Base-by-base conservation (phyloP, 2,797 vertebrate genomes). In the Moxostoma hubbsi region DNA sequence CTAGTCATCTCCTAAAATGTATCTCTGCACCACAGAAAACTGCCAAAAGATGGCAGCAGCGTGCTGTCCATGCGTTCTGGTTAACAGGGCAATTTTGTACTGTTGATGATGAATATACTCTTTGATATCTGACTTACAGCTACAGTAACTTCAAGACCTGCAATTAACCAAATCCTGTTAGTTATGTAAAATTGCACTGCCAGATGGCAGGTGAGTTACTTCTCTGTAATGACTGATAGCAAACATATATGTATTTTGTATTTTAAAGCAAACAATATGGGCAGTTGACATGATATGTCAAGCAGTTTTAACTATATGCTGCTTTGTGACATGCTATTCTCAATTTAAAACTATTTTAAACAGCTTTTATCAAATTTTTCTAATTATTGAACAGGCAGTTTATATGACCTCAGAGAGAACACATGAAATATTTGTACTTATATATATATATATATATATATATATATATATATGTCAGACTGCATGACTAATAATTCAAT, bases 21-120 rank as follows among this genome's bases (percentile, higher is more conserved):
- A 45, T 67, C n/a, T 64, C 6, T 64, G 75, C 47, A 43, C n/a
- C 49, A 54, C 69, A 47, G 10, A 9, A 24, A 55, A 11, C 6
- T 66, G 59, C 92, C 93, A 89, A 84, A 90, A 95, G 94, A 93
- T 94, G 94, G 85, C 93, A 94, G 91, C 92, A 93, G 86, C 87
- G 91, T 88, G 89, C 88, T 75, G 5, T 74, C 13, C 50, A 59
- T 54, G 13, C 11, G 1, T 9, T 13, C 16, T n/a, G 3, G 12
- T 12, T 18, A 16, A 18, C 51, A 18, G 6, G 12, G 15, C 15
- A 9, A 46, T 51, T 73, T 61, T 45, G 18, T 47, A 9, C n/a
- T 15, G 12, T 5, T 1, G 58, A 58, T 45, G 15, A 69, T 49
- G 1, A 62, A 65, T 15, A 54, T 5, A 0, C 50, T 43, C 6